Evolutionary conservation across 35 echinoderm and acorn worm genomes (phyloP).

Genomic region (Lytechinus pictus): DNA sequence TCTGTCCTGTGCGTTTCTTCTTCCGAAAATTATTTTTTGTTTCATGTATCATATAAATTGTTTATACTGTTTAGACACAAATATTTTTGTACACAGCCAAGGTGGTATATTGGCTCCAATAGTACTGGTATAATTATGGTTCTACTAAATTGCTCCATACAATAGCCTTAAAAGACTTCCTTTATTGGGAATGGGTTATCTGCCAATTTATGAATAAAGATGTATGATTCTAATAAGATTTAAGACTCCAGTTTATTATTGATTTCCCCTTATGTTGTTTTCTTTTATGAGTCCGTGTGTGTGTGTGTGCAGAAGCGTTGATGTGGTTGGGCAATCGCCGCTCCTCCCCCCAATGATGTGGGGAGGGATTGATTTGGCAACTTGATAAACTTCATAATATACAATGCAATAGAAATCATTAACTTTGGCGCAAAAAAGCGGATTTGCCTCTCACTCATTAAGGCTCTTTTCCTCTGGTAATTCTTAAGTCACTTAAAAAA

Average conservation of each 20-base stretch:
- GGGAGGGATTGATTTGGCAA: no score
- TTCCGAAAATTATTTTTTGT: background rate
- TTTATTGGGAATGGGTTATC: background rate
- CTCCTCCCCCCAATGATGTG: no score
- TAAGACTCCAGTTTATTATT: background rate
- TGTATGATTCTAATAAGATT: no score
- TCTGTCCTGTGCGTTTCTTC: background rate
- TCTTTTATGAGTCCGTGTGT: background rate
- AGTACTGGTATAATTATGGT: background rate
- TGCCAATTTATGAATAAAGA: no score
- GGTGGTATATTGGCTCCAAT: background rate
- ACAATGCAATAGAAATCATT: no score
- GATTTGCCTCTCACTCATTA: background rate
- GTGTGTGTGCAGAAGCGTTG: background rate
- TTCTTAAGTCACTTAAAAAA: no score
- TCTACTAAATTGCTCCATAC: background rate
- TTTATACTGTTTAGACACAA: background rate
- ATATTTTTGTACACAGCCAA: conserved; percentile 18
- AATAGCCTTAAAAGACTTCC: background rate
- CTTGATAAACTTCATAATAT: no score
- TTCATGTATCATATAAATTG: background rate
- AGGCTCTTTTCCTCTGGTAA: no score
- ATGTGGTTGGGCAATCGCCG: no score
- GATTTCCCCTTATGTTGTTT: background rate
- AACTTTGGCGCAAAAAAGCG: no score